Evolutionary conservation across 2,113 vertebrate genomes (phyloP).

Genomic region (Coturnix japonica): DNA sequence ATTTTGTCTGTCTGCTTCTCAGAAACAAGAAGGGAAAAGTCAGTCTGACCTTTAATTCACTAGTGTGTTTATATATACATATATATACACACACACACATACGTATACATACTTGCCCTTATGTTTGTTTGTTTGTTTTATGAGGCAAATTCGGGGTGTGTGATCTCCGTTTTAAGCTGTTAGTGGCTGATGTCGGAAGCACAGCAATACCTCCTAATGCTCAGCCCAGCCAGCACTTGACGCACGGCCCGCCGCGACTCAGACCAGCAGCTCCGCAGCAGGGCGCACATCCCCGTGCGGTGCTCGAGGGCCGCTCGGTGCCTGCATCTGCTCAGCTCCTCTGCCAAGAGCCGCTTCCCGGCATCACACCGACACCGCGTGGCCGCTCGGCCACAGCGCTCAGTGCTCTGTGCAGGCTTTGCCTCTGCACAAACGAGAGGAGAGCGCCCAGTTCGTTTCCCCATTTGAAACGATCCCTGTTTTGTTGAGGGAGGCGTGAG

Average conservation of each 20-base stretch:
- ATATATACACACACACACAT: too few relatives aligned
- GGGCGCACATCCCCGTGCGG: rapidly evolving
- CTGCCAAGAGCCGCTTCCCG: neutral
- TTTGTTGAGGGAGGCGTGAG: neutral
- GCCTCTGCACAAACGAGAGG: rapidly evolving
- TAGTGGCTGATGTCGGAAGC: neutral
- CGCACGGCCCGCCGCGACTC: too few relatives aligned
- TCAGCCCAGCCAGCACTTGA: neutral
- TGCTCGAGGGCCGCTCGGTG: rapidly evolving
- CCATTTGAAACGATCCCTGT: neutral
- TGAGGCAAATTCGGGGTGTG: neutral
- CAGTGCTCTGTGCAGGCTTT: rapidly evolving
- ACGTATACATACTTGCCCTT: neutral
- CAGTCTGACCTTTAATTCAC: neutral
- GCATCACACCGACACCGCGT: slow-evolving; percentile 4
- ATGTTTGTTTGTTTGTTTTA: neutral
- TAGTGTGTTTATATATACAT: neutral
- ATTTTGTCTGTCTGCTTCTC: neutral
- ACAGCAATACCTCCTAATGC: rapidly evolving
- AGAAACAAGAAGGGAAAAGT: neutral
- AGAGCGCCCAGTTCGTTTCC: rapidly evolving
- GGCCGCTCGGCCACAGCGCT: neutral
- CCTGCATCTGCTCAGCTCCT: rapidly evolving
- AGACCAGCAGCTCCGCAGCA: neutral
- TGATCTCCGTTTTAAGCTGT: neutral